These are phyloP conservation scores for Chamaea fasciata DNA, from an alignment of 2,113 vertebrate species.

Conservation along the genomic window DNA sequence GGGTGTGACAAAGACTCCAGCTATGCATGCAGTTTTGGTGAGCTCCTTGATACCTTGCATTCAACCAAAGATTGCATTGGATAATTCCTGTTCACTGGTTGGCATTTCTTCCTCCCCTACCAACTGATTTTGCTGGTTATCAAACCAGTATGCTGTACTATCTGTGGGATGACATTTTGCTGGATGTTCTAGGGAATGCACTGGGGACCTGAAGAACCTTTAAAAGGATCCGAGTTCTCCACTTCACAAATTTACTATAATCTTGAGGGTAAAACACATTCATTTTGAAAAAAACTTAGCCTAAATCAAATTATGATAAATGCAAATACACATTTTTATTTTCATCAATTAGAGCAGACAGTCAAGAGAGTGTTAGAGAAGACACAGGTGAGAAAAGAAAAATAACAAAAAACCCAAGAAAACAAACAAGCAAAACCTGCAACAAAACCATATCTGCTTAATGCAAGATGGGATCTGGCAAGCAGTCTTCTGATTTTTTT, in stretches of 20 bases:
- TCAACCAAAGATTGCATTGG: not conserved
- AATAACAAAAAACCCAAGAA: accelerated
- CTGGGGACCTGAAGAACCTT: not conserved
- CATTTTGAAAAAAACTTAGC: not conserved
- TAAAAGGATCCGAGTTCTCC: not conserved
- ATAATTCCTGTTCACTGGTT: not conserved
- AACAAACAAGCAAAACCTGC: not conserved
- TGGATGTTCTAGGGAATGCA: not conserved
- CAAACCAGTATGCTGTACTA: not conserved
- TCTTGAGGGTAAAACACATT: not conserved
- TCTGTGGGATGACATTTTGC: not conserved
- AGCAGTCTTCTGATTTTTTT: not conserved
- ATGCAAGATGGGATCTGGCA: not conserved
- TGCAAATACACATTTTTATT: not conserved
- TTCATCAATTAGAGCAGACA: not conserved
- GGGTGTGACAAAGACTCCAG: not conserved
- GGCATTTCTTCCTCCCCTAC: not conserved
- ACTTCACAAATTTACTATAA: not conserved
- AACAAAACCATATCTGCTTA: not conserved
- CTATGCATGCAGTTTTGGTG: not conserved
- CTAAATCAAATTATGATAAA: not conserved
- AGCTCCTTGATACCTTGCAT: not conserved
- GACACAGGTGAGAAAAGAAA: not conserved
- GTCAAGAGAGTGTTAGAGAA: not conserved
- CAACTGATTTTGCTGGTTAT: not conserved